A percentile compares a stretch with the other conserved stretches of the same genome.
Conservation (phyloP, 2,888 invertebrate species). For the Diarsia brunnea region DNA sequence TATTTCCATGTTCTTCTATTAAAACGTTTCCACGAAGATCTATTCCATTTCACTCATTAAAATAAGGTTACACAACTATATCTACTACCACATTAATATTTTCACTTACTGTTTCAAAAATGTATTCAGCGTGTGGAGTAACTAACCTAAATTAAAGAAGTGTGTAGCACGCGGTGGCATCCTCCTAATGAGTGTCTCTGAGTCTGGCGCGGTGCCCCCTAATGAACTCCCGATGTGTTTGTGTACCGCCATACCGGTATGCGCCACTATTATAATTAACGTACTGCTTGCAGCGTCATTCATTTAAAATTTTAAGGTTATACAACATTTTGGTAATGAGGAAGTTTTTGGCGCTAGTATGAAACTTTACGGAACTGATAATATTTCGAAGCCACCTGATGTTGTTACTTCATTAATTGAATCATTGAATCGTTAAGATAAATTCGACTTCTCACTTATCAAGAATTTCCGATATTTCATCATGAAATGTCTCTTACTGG, state of each 20-base stretch:
- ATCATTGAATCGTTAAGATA: not conserved
- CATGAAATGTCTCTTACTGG: not conserved
- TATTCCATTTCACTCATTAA: constrained; percentile 32
- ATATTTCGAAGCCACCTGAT: not conserved
- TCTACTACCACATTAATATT: constrained; percentile 31
- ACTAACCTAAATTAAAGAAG: constrained; percentile 64
- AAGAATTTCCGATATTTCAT: not conserved
- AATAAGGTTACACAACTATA: constrained; percentile 5
- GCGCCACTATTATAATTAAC: constrained; percentile 46
- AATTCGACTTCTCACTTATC: not conserved
- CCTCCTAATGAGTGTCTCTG: constrained; percentile 66
- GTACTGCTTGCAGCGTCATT: constrained; percentile 31
- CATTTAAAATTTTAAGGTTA: constrained; percentile 17
- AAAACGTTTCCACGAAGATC: not conserved
- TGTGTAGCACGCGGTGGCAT: constrained; percentile 54
- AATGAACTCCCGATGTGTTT: constrained; percentile 66
- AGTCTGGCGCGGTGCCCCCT: constrained; percentile 59
- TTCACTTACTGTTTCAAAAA: constrained; percentile 37
- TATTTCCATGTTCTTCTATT: not conserved
- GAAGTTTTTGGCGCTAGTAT: not conserved
- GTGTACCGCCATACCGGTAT: constrained; percentile 5
- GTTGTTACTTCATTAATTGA: not conserved
- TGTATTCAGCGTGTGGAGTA: constrained; percentile 47
- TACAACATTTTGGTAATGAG: not conserved
- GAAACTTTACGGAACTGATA: not conserved